These are phyloP conservation scores for Forbesichthys papilliferus DNA, from an alignment of 2,113 vertebrate genomes.

Conservation along the genomic window DNA sequence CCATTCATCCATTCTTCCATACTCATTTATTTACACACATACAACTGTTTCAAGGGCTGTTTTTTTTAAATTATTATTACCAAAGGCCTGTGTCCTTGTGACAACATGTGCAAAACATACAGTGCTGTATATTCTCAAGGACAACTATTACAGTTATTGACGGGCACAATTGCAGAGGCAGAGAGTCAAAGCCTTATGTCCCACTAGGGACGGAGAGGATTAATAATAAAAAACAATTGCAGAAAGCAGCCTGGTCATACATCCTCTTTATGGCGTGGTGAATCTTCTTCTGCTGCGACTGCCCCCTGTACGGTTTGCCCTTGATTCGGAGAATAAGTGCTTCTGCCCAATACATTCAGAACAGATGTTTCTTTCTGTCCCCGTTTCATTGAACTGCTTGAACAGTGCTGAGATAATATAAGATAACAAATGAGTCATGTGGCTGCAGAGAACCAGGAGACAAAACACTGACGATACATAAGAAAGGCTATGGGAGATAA, in stretches of 20 bases:
- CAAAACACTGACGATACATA: too few species aligned
- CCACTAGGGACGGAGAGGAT: too few species aligned
- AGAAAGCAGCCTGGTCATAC: slow-evolving; percentile 27
- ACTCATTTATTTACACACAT: background rate
- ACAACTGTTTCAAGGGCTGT: slow-evolving; percentile 11
- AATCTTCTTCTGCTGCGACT: slow-evolving; percentile 43
- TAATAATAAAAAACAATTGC: slow-evolving; percentile 14
- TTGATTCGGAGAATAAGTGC: slow-evolving; percentile 45
- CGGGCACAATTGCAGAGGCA: slow-evolving; percentile 24
- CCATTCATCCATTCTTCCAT: background rate
- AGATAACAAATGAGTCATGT: too few species aligned
- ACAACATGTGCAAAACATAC: slow-evolving; percentile 18
- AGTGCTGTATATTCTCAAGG: slow-evolving; percentile 30
- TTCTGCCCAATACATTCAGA: slow-evolving; percentile 19
- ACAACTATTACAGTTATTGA: slow-evolving; percentile 44
- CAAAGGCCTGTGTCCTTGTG: slow-evolving; percentile 12
- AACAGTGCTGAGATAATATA: too few species aligned
- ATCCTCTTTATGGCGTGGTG: slow-evolving; percentile 55
- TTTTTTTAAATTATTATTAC: slow-evolving; percentile 3
- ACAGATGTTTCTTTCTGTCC: slow-evolving; percentile 8
- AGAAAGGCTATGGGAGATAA: too few species aligned
- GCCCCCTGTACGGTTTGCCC: slow-evolving; percentile 48
- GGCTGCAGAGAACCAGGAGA: too few species aligned
- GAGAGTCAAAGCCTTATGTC: too few species aligned
- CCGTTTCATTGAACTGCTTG: background rate